Evolutionary conservation across 2,113 vertebrate genomes (phyloP), one percentile per base, ranked within the genome.

Genomic region (Callocephalon fimbriatum): DNA sequence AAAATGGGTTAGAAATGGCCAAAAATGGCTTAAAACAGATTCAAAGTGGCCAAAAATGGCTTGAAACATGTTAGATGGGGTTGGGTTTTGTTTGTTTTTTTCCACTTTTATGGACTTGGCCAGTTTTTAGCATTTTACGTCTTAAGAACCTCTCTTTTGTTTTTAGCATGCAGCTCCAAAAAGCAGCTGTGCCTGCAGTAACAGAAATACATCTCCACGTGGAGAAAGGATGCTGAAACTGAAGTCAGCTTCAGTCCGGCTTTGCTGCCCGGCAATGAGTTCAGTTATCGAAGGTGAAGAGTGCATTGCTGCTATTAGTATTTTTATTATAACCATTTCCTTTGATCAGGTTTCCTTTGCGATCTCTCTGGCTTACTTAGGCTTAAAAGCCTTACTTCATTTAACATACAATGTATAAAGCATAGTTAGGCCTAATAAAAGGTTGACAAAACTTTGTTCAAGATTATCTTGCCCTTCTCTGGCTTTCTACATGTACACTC

Each of bases 21-120:
- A n/a, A n/a, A n/a, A n/a, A n/a, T n/a, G n/a, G n/a, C n/a, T n/a
- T n/a, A n/a, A n/a, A n/a, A n/a, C n/a, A n/a, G n/a, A n/a, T n/a
- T n/a, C n/a, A n/a, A n/a, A n/a, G n/a, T n/a, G n/a, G n/a, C n/a
- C n/a, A n/a, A n/a, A n/a, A n/a, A n/a, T n/a, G n/a, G n/a, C n/a
- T n/a, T n/a, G n/a, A n/a, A n/a, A n/a, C n/a, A n/a, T n/a, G n/a
- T n/a, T n/a, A n/a, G n/a, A n/a, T n/a, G n/a, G 21, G 32, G 35
- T 58, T 58, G 32, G n/a, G 0, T 8, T 14, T 61, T 61, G 35
- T 56, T 56, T 21, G 22, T 11, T 37, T 25, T 51, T 65, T 8
- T 2, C 1, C 37, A 2, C 13, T 32, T 16, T 2, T 13, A 4
- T 0, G 6, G 9, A 3, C 12, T 37, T 37, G 5, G 3, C 0